Evolutionary conservation across 2,113 vertebrate species (phyloP), one percentile per base, ranked within the genome.

Genomic region (Argyrosomus japonicus): DNA sequence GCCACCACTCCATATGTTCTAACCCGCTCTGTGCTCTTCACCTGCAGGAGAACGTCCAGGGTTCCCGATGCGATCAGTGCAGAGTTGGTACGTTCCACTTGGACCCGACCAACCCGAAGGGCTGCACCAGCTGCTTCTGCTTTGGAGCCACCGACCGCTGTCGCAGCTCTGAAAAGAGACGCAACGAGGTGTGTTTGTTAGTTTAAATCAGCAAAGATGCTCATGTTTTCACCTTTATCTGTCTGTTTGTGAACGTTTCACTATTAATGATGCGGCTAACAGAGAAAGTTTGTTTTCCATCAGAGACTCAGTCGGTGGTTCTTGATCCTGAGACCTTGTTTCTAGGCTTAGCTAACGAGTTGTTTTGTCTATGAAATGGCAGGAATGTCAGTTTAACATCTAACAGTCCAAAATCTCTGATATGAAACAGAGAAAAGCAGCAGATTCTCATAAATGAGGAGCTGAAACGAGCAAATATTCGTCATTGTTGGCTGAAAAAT

Each of bases 51-150:
- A 99, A 99, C 0, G 98, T 99, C 21, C 96, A 99, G 88, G 98
- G 98, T 0, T 56, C 63, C 0, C 94, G 93, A 19, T 99, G 98
- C 75, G 97, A 98, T 91, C 97, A 96, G 91, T 99, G 98, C 86
- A 95, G 96, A 53, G 68, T 97, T 4, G 98, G 98, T 5, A 99
- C 97, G 0, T 99, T 99, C 91, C 97, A 96, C 86, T 76, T 99
- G 87, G 98, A 99, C 43, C 94, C 96, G 0, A 93, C 90, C 84
- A 99, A 99, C 92, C 97, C 98, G 1, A 99, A 98, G 68, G 98
- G 98, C 68, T 99, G 98, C 93, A 99, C 97, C 86, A 97, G 97
- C 82, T 99, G 98, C 79, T 99, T 99, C 95, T 99, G 98, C 85
- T 99, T 99, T 0, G 97, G 98, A 3, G 98, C 98, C 0, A 99